phyloP scores from a whole-genome alignment of 2,113 vertebrate species.

The Smithornis capensis region DNA sequence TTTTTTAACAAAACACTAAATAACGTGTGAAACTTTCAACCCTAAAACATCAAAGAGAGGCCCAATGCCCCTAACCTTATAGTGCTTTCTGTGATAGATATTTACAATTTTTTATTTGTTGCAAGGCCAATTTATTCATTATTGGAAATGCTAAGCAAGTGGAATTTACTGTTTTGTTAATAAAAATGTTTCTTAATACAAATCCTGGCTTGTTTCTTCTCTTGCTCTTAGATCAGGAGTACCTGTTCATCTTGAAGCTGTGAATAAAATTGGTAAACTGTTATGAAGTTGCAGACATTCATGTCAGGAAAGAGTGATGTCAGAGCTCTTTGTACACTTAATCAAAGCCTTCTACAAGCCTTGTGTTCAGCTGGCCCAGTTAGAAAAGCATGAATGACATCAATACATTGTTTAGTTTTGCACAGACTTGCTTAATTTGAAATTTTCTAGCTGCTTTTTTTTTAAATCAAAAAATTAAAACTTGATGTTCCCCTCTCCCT shows the following conservation, averaged over 20 bases:
- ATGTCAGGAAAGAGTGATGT: background rate
- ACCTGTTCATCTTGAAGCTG: background rate
- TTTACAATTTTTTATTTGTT: slow-evolving; percentile 82
- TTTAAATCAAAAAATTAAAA: background rate
- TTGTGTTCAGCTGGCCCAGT: background rate
- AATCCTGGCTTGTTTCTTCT: slow-evolving; percentile 62
- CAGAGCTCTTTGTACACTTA: background rate
- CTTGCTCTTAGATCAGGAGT: background rate
- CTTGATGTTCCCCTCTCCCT: background rate
- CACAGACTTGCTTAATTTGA: background rate
- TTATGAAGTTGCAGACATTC: background rate
- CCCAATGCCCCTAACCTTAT: slow-evolving; percentile 78
- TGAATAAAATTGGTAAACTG: background rate
- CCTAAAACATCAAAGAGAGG: slow-evolving; percentile 73
- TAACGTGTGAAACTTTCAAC: slow-evolving; percentile 76
- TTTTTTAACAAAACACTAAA: slow-evolving; percentile 78
- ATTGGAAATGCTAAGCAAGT: slow-evolving; percentile 90
- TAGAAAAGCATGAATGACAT: background rate
- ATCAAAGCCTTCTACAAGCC: background rate
- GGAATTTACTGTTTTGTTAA: slow-evolving; percentile 91
- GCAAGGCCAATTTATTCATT: slow-evolving; percentile 89
- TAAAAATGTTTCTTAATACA: slow-evolving; percentile 91
- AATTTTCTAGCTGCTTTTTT: background rate
- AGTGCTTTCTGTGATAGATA: slow-evolving; percentile 85
- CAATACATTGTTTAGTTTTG: background rate